Base-by-base conservation (phyloP, 2,113 vertebrate genomes). In the Girardinichthys multiradiatus region DNA sequence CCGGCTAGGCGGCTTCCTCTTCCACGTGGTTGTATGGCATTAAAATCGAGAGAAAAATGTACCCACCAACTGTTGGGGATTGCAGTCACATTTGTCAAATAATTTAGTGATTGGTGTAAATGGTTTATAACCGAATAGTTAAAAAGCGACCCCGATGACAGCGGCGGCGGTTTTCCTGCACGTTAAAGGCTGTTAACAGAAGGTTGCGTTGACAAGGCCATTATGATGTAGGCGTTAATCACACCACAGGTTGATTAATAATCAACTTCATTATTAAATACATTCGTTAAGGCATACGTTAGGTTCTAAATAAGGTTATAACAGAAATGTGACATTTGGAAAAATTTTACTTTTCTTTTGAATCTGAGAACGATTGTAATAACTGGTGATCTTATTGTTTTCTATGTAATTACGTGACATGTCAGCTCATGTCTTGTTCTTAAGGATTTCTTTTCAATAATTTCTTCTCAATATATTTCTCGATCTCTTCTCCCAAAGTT, bases 11-110 rank as follows among this genome's bases (percentile, higher is more conserved):
- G 37, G 60, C 59, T 76, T 57, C 33, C 29, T 21, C n/a, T 26
- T 79, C 78, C 89, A 92, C 92, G 90, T 92, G 90, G 79, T 71
- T 76, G 51, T 42, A 17, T 0, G 7, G 2, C 8, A 2, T 9
- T 28, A 54, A 19, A 26, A 3, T 21, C 1, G 1, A 35, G 15
- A 19, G 26, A 26, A 51, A 68, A n/a, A 64, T 33, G 17, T 19
- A 2, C 5, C 3, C 9, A 29, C 0, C 0, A 0, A 3, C 0
- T 4, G 27, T 12, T 2, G 21, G 59, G 62, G 4, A 1, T 24
- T 31, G 7, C 14, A 29, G 11, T 8, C 0, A 0, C 8, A 4
- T 9, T 2, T 26, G 2, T 33, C 1, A 30, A 14, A 19, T 0
- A 0, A 19, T 51, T 19, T 17, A 14, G 10, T 42, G 7, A 70